Conservation (phyloP, 2,888 invertebrate genomes). For the Acrobasis consociella region DNA sequence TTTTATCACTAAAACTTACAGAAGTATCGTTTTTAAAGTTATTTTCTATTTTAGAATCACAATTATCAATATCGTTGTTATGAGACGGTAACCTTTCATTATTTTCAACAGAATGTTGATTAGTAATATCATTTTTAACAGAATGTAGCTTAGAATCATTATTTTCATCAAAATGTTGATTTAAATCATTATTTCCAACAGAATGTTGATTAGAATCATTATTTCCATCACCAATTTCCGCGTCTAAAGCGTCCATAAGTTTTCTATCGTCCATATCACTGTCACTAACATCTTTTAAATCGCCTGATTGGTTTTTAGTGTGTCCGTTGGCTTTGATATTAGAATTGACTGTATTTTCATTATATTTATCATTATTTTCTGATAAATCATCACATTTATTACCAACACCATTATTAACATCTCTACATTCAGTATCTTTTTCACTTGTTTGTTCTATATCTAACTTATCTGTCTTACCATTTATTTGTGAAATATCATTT, state of each 20-base stretch:
- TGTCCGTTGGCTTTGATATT: conserved; percentile 9
- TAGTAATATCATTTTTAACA: neutral
- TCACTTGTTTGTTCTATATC: neutral
- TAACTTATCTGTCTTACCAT: neutral
- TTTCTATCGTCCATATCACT: conserved; percentile 10
- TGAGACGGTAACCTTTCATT: neutral
- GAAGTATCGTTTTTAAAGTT: conserved; percentile 15
- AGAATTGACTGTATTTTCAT: neutral
- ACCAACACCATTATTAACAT: neutral
- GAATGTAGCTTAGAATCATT: neutral
- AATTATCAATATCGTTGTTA: neutral
- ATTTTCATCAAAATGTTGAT: neutral
- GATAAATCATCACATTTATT: neutral
- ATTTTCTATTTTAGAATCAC: neutral
- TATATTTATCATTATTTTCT: neutral
- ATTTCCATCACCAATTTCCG: conserved; percentile 14
- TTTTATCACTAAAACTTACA: neutral
- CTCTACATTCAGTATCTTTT: neutral
- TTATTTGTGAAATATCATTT: neutral
- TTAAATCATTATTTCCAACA: conserved; percentile 1
- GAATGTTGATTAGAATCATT: conserved; percentile 24
- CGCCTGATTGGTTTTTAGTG: neutral
- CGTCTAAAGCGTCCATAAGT: conserved; percentile 14
- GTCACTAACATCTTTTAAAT: neutral
- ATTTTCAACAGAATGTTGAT: neutral